Conservation (phyloP, 2,797 vertebrate species). For the Neosilurus hyrtlii region DNA sequence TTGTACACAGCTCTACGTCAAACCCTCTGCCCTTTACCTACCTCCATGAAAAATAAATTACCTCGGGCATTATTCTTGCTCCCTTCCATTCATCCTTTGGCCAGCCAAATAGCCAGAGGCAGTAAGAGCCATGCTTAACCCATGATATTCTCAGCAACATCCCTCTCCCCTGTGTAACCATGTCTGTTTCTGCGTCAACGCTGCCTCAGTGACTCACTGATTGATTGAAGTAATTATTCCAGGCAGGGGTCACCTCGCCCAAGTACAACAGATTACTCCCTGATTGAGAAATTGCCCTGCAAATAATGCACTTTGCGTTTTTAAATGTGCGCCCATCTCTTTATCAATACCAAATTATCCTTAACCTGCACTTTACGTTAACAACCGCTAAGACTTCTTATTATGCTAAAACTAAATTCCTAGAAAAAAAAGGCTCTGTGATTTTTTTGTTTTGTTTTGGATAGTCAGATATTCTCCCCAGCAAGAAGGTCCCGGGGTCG, state of each 20-base stretch:
- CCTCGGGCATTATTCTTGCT: conserved; percentile 25
- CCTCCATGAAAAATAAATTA: conserved; percentile 36
- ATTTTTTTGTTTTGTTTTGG: neutral
- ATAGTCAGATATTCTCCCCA: neutral
- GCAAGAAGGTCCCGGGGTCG: no score
- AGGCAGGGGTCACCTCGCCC: conserved; percentile 43
- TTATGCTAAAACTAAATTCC: neutral
- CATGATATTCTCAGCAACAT: conserved; percentile 55
- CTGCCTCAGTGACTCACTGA: conserved; percentile 38
- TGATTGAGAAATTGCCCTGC: conserved; percentile 29
- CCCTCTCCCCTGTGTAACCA: neutral
- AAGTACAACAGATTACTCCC: conserved; percentile 24
- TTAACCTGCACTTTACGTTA: neutral
- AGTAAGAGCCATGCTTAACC: conserved; percentile 47
- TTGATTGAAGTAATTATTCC: conserved; percentile 51
- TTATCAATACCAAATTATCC: conserved; percentile 13
- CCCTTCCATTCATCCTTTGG: conserved; percentile 18
- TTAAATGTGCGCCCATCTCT: conserved; percentile 21
- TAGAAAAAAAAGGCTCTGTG: neutral
- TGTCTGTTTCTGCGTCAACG: conserved; percentile 14
- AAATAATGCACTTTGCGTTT: conserved; percentile 34
- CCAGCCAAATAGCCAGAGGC: conserved; percentile 56
- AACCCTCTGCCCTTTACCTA: neutral
- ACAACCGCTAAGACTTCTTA: neutral
- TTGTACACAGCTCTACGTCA: conserved; percentile 1